Percentiles rank a stretch among this genome's conserved stretches.
Evolutionary conservation across 1,140 invertebrate genomes (phyloP).

Genomic region (Polyergus mexicanus): DNA sequence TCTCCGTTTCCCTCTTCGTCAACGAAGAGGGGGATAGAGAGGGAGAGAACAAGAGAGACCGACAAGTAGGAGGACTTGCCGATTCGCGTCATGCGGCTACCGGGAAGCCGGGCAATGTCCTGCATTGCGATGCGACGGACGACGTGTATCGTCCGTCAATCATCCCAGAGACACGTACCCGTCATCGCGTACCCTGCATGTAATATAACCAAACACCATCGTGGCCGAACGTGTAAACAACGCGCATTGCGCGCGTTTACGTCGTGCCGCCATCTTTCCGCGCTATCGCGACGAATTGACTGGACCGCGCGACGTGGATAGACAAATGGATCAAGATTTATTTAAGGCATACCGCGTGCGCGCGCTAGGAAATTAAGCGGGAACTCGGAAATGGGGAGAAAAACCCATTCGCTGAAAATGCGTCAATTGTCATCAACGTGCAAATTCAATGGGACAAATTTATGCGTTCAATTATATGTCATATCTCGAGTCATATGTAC

Average conservation of each 20-base stretch:
- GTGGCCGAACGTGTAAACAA: conserved; percentile 73
- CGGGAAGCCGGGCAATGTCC: conserved; percentile 82
- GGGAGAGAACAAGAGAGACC: conserved; percentile 35
- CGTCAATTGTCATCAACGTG: background rate
- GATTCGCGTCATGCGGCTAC: conserved; percentile 85
- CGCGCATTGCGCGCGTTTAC: conserved; percentile 52
- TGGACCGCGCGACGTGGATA: conserved; percentile 45
- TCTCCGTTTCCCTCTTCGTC: background rate
- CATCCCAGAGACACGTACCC: conserved; percentile 81
- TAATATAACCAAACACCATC: conserved; percentile 77
- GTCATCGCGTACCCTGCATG: conserved; percentile 82
- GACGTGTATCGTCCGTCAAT: conserved; percentile 80
- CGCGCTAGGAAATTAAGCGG: conserved; percentile 5
- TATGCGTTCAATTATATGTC: background rate
- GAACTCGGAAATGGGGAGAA: background rate
- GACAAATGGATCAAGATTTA: conserved; percentile 61
- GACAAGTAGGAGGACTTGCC: conserved; percentile 75
- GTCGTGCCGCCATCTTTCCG: conserved; percentile 31
- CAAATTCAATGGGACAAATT: background rate
- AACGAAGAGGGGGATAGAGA: background rate
- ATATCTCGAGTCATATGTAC: background rate
- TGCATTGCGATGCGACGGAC: conserved; percentile 83
- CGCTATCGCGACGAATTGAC: conserved; percentile 57
- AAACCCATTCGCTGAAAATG: background rate
- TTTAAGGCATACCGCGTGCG: conserved; percentile 14